Percentiles rank a stretch among this genome's conserved stretches.
These are phyloP conservation scores for Momotus momota DNA, from an alignment of 2,797 vertebrate species.

Conservation along the genomic window DNA sequence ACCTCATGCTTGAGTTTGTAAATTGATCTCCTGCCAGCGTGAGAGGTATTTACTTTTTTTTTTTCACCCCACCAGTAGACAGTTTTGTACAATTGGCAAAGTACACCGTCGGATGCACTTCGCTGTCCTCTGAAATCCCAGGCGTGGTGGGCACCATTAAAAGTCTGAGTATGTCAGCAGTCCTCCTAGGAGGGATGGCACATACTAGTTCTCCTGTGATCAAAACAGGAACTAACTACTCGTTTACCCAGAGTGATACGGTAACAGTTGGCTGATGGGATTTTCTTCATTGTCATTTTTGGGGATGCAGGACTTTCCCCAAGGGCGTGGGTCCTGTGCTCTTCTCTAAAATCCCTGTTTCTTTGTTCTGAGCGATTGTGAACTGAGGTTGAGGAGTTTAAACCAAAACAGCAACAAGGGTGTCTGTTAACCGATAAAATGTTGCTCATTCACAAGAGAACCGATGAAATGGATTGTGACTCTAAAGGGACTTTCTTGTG, in stretches of 20 bases:
- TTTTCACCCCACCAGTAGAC: not conserved
- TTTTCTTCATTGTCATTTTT: not conserved
- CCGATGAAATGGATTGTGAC: not conserved
- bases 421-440: not conserved
- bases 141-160: not conserved
- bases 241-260: not conserved
- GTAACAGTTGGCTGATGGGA: not conserved
- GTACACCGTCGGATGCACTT: not conserved
- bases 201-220: not conserved
- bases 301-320: not conserved
- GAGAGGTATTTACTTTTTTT: not conserved
- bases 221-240: not conserved
- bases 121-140: not conserved
- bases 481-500: not conserved
- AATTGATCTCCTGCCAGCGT: slow-evolving; percentile 53
- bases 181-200: not conserved
- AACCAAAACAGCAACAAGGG: not conserved
- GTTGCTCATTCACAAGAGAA: not conserved
- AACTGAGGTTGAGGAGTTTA: not conserved
- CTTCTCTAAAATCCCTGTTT: not conserved
- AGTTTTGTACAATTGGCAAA: not conserved
- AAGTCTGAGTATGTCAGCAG: not conserved
- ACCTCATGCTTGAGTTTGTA: slow-evolving; percentile 58
- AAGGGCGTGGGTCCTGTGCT: not conserved
- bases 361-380: not conserved